These are phyloP conservation scores for Orycteropus afer DNA, from an alignment of 2,113 vertebrate genomes.

Conservation along the genomic window DNA sequence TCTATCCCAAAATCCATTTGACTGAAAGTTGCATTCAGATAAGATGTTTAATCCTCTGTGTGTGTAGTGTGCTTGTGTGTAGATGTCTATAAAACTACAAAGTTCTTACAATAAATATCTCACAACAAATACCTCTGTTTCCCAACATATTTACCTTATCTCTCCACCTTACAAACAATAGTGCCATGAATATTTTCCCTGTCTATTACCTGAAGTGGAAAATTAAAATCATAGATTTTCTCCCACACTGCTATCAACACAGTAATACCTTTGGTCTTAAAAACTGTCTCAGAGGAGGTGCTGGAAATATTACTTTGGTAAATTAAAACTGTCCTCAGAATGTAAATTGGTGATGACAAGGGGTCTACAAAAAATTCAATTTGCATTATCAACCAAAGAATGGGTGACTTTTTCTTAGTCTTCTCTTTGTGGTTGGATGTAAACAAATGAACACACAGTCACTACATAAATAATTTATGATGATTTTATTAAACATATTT, in stretches of 20 bases:
- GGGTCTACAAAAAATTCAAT: background rate
- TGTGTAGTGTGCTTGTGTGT: background rate
- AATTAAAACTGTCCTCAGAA: constrained; percentile 35
- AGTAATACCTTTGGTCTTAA: constrained; percentile 69
- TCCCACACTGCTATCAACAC: constrained; percentile 38
- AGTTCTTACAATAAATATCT: background rate
- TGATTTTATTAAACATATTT: background rate
- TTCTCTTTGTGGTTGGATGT: background rate
- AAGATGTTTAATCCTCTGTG: constrained; percentile 55
- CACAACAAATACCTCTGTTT: background rate
- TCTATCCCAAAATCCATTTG: constrained; percentile 66
- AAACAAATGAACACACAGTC: background rate
- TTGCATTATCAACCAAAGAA: background rate
- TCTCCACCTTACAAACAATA: background rate
- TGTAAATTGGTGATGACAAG: constrained; percentile 43
- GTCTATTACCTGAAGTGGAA: constrained; percentile 64
- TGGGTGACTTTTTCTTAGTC: background rate
- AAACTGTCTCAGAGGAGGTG: constrained; percentile 10
- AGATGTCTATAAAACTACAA: background rate
- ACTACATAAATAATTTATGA: background rate
- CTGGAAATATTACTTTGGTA: constrained; percentile 54
- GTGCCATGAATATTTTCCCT: background rate
- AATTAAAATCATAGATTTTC: constrained; percentile 61
- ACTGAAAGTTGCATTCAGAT: constrained; percentile 62
- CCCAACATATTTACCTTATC: background rate